Conservation (phyloP, 1,140 invertebrate genomes). For the Halesus radiatus region DNA sequence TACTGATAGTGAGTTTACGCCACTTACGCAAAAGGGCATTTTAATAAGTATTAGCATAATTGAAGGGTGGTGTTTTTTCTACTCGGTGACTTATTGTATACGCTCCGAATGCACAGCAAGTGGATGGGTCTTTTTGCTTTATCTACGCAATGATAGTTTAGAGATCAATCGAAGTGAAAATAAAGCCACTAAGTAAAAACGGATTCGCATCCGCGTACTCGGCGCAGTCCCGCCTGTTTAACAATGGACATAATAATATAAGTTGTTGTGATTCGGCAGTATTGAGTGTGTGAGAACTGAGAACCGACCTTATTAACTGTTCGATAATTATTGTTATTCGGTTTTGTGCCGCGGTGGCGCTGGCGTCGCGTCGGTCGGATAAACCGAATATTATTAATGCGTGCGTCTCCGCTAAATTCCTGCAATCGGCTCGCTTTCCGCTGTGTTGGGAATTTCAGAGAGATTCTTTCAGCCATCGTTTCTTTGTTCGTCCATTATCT, state of each 20-base stretch:
- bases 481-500: no score
- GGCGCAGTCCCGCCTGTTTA: neutral
- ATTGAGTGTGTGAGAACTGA: conserved; percentile 30
- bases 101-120: conserved; percentile 27
- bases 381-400: conserved; percentile 10
- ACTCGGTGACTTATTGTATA: neutral
- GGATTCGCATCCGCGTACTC: conserved; percentile 9
- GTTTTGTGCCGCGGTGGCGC: conserved; percentile 40
- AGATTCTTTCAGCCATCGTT: no score
- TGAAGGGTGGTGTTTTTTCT: neutral
- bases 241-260: conserved; percentile 27
- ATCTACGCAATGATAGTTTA: conserved; percentile 41
- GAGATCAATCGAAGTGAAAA: conserved; percentile 34
- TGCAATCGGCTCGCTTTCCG: neutral
- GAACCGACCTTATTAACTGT: conserved; percentile 46
- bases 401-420: conserved; percentile 21
- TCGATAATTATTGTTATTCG: conserved; percentile 42
- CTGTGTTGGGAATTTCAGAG: no score
- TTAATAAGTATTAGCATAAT: no score
- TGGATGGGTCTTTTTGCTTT: conserved; percentile 41
- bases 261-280: conserved; percentile 17
- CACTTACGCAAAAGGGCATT: neutral
- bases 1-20: neutral
- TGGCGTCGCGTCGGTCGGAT: conserved; percentile 32
- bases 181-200: conserved; percentile 35